phyloP scores from a whole-genome alignment of 2,113 vertebrate genomes.

The Pteronura brasiliensis region DNA sequence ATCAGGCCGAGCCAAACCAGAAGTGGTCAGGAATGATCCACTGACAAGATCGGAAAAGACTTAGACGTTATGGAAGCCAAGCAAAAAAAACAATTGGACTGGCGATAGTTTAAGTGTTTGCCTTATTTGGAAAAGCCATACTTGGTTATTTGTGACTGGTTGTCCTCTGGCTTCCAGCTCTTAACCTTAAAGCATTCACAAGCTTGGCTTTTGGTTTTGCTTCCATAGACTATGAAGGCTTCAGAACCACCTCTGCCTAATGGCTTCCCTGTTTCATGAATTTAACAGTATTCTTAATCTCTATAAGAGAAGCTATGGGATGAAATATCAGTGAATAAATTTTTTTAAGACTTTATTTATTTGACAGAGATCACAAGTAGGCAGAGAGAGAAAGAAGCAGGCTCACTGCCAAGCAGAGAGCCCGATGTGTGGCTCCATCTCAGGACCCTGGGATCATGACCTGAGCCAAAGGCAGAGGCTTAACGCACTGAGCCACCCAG shows the following conservation, averaged over 20 bases:
- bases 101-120: neutral
- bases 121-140: neutral
- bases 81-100: neutral
- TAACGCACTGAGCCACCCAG: no score
- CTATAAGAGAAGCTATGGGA: neutral
- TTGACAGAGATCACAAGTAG: no score
- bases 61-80: neutral
- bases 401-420: no score
- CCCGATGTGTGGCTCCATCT: no score
- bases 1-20: neutral
- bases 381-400: no score
- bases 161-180: neutral
- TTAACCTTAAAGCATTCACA: neutral
- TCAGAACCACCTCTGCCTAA: neutral
- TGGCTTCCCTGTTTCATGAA: neutral
- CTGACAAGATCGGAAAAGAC: neutral
- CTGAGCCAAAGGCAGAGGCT: no score
- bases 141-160: no score
- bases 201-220: neutral
- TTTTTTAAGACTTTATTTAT: neutral
- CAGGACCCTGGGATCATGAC: no score
- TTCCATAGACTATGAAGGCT: neutral
- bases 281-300: neutral
- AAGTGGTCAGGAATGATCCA: neutral
- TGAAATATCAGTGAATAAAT: neutral